These are phyloP conservation scores for Procambarus clarkii DNA, from an alignment of 1,140 invertebrate genomes.

Conservation along the genomic window DNA sequence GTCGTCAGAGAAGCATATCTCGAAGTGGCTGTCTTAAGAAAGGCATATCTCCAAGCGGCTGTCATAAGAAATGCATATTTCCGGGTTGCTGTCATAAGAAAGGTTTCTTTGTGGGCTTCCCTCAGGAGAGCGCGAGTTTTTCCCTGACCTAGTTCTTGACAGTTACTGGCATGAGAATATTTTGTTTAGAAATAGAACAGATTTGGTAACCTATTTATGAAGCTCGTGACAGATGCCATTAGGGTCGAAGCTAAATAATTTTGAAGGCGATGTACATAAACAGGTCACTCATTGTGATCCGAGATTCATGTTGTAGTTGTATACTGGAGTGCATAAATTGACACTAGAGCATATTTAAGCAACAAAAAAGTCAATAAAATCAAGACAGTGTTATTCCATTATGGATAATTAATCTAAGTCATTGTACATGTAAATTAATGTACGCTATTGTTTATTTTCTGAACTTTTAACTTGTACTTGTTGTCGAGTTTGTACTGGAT, in stretches of 20 bases:
- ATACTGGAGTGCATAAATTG: constrained; percentile 45
- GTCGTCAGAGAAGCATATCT: too few species aligned
- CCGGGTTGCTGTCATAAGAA: too few species aligned
- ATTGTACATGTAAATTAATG: constrained; percentile 57
- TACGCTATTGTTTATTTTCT: constrained; percentile 63
- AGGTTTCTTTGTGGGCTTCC: background rate
- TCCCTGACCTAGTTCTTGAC: constrained; percentile 20
- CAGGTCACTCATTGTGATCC: background rate
- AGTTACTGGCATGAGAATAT: constrained; percentile 44
- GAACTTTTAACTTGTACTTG: constrained; percentile 59
- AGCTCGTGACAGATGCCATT: background rate
- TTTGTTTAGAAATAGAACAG: constrained; percentile 44
- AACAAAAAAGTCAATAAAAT: constrained; percentile 1
- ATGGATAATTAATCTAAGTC: constrained; percentile 53
- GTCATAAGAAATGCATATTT: too few species aligned
- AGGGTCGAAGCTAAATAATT: constrained; percentile 19
- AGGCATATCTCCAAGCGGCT: too few species aligned
- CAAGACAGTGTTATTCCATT: constrained; percentile 49
- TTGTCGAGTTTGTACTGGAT: constrained; percentile 58
- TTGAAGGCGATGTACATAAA: constrained; percentile 32
- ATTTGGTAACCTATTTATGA: constrained; percentile 24
- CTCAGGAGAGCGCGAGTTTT: constrained; percentile 1
- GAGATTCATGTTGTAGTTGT: constrained; percentile 45
- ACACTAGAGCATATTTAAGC: constrained; percentile 44
- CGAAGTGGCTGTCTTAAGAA: too few species aligned